phyloP scores from a whole-genome alignment of 64 coral and sea anemone genomes.

The Orbicella faveolata region DNA sequence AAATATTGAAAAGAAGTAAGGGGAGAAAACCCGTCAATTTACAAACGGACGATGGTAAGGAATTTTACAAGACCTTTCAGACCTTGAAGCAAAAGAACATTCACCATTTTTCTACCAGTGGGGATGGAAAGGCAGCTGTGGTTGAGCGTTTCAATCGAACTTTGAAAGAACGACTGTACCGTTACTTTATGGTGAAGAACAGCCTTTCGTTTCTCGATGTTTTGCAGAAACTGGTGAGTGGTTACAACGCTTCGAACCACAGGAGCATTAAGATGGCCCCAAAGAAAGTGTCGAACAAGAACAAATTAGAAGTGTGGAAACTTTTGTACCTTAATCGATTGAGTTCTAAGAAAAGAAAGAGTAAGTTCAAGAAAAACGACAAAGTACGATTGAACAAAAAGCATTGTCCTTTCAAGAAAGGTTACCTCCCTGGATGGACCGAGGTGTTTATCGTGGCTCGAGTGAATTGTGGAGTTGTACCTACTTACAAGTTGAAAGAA shows the following conservation, averaged over 20 bases:
- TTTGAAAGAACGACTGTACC: constrained; percentile 30
- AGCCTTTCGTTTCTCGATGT: background rate
- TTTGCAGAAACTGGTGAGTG: background rate
- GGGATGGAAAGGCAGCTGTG: constrained; percentile 31
- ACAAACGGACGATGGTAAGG: background rate
- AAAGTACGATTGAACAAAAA: background rate
- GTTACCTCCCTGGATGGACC: constrained; percentile 44
- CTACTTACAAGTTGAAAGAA: constrained; percentile 27
- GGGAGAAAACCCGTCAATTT: no score
- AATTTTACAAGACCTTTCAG: constrained; percentile 39
- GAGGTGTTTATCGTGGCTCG: constrained; percentile 24
- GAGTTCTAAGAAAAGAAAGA: background rate
- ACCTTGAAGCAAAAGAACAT: constrained; percentile 18
- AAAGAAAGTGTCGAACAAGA: background rate
- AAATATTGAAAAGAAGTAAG: no score
- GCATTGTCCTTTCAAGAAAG: constrained; percentile 5
- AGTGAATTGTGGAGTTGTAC: background rate
- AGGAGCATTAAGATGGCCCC: constrained; percentile 49
- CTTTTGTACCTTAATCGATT: background rate
- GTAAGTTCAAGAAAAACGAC: background rate
- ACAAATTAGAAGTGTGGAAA: constrained; percentile 21
- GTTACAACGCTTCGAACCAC: constrained; percentile 15
- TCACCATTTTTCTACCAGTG: constrained; percentile 22
- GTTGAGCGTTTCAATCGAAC: constrained; percentile 61
- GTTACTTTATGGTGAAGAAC: background rate